Conservation (phyloP, 2,888 invertebrate genomes). For the Cephalotes varians region DNA sequence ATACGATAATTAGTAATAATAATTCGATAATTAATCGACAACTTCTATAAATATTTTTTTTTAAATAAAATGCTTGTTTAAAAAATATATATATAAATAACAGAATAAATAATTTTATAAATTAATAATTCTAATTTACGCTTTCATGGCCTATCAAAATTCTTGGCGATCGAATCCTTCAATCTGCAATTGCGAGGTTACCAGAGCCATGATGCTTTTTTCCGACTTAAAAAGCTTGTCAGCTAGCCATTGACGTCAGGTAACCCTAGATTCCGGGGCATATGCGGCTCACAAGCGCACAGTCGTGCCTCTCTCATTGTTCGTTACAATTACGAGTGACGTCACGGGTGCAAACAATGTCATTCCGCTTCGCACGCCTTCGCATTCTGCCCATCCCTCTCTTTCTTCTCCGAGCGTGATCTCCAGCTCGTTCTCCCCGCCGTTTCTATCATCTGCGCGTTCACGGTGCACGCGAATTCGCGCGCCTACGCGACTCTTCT, state of each 20-base stretch:
- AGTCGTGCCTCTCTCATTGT: conserved; percentile 74
- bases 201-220: neutral
- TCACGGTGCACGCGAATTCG: conserved; percentile 39
- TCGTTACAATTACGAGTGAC: conserved; percentile 80
- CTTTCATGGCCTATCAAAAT: neutral
- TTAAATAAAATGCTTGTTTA: neutral
- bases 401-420: conserved; percentile 13
- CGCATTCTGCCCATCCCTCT: conserved; percentile 68
- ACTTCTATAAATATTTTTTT: neutral
- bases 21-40: conserved; percentile 20
- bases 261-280: conserved; percentile 70
- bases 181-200: neutral
- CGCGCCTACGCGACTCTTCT: conserved; percentile 40
- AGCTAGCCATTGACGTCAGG: conserved; percentile 47
- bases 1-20: neutral
- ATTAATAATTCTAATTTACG: neutral
- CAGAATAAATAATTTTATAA: neutral
- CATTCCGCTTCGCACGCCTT: conserved; percentile 79
- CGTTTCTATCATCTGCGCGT: conserved; percentile 37
- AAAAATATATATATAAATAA: neutral
- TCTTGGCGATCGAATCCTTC: neutral
- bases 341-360: conserved; percentile 83
- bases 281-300: conserved; percentile 65
- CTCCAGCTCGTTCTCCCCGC: conserved; percentile 11
- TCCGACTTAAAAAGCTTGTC: conserved; percentile 1